phyloP scores from a whole-genome alignment of 2,888 invertebrate genomes.

The Mythimna albipuncta region DNA sequence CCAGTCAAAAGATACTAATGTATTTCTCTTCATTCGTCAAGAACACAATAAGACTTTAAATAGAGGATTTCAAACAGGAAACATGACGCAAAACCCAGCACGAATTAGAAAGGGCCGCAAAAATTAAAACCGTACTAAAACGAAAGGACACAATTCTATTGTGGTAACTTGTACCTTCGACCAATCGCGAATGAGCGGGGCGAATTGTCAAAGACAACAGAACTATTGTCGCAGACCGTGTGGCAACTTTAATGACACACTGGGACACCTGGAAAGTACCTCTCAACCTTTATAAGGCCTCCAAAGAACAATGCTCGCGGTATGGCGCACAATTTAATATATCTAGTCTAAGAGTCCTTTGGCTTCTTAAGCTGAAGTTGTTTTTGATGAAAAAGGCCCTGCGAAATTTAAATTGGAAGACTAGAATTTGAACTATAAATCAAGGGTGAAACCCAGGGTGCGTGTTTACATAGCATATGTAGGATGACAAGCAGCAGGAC shows the following conservation, averaged over 20 bases:
- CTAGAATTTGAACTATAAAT: neutral
- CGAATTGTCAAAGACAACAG: constrained; percentile 80
- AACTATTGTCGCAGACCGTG: constrained; percentile 66
- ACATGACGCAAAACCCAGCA: constrained; percentile 36
- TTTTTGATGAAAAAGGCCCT: neutral
- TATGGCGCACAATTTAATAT: constrained; percentile 35
- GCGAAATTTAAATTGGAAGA: neutral
- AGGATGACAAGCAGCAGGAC: no score
- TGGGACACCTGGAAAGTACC: constrained; percentile 60
- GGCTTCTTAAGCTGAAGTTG: neutral
- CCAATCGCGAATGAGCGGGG: constrained; percentile 72
- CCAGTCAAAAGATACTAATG: no score
- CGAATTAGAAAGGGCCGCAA: constrained; percentile 46
- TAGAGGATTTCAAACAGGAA: constrained; percentile 19
- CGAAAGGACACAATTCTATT: constrained; percentile 84
- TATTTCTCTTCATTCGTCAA: neutral
- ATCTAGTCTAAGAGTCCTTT: constrained; percentile 30
- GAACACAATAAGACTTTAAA: constrained; percentile 19
- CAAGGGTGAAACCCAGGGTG: no score
- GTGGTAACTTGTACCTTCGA: constrained; percentile 71
- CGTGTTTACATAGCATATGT: no score
- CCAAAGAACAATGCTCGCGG: constrained; percentile 48
- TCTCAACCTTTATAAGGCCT: constrained; percentile 48
- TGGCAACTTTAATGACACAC: constrained; percentile 67
- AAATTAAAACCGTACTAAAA: constrained; percentile 39